A percentile compares a stretch with the other conserved stretches of the same genome.
Conservation (phyloP, 2,888 invertebrate species). For the Diplolepis rosae region DNA sequence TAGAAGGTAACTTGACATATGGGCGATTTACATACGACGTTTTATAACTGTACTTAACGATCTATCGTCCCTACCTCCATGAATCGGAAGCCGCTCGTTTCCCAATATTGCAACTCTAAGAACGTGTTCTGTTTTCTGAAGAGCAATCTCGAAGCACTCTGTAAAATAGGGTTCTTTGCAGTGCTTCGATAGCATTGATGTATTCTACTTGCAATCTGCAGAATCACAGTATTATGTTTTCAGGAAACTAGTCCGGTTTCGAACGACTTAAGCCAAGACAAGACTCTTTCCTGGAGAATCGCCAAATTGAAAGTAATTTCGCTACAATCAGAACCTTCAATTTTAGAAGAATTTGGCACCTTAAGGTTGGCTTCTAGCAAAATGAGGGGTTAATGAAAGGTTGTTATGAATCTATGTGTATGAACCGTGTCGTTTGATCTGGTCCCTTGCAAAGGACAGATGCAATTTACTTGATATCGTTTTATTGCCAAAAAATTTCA, state of each 20-base stretch:
- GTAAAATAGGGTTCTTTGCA: conserved; percentile 22
- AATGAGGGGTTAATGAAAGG: conserved; percentile 22
- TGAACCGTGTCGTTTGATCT: conserved; percentile 56
- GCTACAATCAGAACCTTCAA: background rate
- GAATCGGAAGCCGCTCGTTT: conserved; percentile 40
- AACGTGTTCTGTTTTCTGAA: conserved; percentile 21
- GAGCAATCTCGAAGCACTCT: conserved; percentile 21
- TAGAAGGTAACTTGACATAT: conserved; percentile 68
- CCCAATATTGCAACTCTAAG: conserved; percentile 36
- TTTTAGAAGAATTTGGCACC: background rate
- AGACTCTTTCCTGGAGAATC: conserved; percentile 25
- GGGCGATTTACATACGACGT: conserved; percentile 70
- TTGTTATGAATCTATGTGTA: background rate
- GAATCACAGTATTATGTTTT: background rate
- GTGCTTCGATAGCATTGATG: background rate
- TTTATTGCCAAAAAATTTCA: conserved; percentile 71
- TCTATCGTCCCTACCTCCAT: conserved; percentile 34
- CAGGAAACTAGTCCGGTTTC: conserved; percentile 4
- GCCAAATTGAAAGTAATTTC: conserved; percentile 44
- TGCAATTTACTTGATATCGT: conserved; percentile 70
- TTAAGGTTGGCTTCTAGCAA: conserved; percentile 10
- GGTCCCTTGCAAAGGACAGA: conserved; percentile 67
- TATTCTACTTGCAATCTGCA: background rate
- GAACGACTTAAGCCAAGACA: conserved; percentile 5
- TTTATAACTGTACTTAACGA: conserved; percentile 55